A percentile compares a stretch with the other conserved stretches of the same genome.
Conservation (phyloP, 2,888 invertebrate genomes). For the Scaptomyza flava region DNA sequence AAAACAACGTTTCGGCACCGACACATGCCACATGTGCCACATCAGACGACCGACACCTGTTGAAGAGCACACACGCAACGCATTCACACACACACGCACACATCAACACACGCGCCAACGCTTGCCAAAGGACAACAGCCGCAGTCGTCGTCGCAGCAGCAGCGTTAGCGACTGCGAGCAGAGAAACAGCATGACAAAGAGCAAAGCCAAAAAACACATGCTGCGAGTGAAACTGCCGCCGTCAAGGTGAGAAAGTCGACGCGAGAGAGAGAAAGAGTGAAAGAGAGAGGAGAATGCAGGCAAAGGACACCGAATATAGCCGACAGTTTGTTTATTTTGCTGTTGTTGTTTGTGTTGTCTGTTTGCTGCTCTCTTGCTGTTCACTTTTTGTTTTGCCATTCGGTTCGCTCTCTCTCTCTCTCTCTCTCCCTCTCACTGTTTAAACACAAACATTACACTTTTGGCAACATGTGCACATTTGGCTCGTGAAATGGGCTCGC, state of each 20-base stretch:
- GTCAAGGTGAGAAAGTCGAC: constrained; percentile 53
- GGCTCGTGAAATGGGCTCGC: constrained; percentile 14
- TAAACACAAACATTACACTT: constrained; percentile 40
- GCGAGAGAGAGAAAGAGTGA: neutral
- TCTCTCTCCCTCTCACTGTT: constrained; percentile 33
- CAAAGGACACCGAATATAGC: constrained; percentile 19
- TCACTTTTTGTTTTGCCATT: constrained; percentile 67
- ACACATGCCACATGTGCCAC: constrained; percentile 58
- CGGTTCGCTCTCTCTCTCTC: constrained; percentile 18
- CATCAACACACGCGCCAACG: constrained; percentile 64
- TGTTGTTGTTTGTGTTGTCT: constrained; percentile 6
- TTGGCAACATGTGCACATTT: constrained; percentile 69
- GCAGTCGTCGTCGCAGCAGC: constrained; percentile 34
- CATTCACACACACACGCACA: constrained; percentile 35
- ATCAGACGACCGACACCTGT: constrained; percentile 70
- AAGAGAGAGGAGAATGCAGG: constrained; percentile 12
- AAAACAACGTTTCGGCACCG: constrained; percentile 55
- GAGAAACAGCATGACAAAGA: constrained; percentile 41
- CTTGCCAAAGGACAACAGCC: constrained; percentile 70
- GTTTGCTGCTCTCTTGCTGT: constrained; percentile 38
- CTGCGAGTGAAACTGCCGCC: constrained; percentile 45
- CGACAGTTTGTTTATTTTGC: constrained; percentile 28
- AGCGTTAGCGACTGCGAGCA: constrained; percentile 30
- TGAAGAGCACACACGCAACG: constrained; percentile 62
- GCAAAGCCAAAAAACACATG: constrained; percentile 57